Evolutionary conservation across 1,140 invertebrate species (phyloP).

Genomic region (Temnothorax curvispinosus): DNA sequence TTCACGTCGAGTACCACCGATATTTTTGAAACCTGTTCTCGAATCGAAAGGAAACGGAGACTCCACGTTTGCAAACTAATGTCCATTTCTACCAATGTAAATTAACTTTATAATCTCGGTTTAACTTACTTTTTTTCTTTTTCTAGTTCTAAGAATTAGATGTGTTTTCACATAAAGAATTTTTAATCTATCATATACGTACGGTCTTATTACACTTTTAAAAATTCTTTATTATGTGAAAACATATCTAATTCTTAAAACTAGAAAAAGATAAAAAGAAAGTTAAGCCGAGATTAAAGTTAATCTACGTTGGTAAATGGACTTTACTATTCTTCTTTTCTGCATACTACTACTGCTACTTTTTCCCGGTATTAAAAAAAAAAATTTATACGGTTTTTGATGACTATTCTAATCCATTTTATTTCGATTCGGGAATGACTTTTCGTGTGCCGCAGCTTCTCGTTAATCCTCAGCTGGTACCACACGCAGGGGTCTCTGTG

Average conservation of each 20-base stretch:
- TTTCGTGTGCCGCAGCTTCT: background rate
- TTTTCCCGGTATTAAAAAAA: background rate
- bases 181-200: too few species aligned
- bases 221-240: too few species aligned
- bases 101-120: too few species aligned
- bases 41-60: constrained; percentile 18
- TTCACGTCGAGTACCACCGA: background rate
- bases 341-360: background rate
- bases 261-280: too few species aligned
- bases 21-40: background rate
- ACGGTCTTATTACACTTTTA: too few species aligned
- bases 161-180: too few species aligned
- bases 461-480: background rate
- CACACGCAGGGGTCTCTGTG: background rate
- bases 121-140: too few species aligned
- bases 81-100: too few species aligned
- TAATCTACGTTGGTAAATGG: too few species aligned
- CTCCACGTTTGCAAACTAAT: background rate
- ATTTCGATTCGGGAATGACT: constrained; percentile 7
- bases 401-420: background rate
- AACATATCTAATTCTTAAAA: too few species aligned
- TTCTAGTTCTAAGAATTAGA: too few species aligned
- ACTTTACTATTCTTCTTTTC: background rate
- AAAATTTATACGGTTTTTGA: background rate
- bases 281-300: too few species aligned